Percentiles rank a stretch among this genome's conserved stretches.
phyloP scores from a whole-genome alignment of 2,797 vertebrate species.

The Leucoraja ocellata region DNA sequence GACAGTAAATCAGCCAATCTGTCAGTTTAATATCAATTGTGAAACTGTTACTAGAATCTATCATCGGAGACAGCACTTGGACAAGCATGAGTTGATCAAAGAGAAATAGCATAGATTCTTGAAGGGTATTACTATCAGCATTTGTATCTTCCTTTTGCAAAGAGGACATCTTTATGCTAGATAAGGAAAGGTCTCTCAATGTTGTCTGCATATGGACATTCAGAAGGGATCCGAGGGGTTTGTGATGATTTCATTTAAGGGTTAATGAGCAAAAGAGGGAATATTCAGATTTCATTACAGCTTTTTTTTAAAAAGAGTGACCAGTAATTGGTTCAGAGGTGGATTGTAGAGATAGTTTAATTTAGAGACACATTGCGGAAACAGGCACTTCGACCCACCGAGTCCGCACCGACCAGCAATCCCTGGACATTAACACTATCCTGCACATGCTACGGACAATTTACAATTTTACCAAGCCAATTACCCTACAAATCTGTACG shows the following conservation, averaged over 20 bases:
- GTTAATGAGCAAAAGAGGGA: neutral
- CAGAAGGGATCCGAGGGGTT: neutral
- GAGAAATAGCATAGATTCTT: neutral
- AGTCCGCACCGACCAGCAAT: too few species aligned
- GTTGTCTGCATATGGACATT: conserved; percentile 11
- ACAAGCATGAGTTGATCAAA: conserved; percentile 22
- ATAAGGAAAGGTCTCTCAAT: neutral
- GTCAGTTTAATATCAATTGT: conserved; percentile 25
- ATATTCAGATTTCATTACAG: neutral
- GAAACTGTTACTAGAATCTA: conserved; percentile 6
- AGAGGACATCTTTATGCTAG: neutral
- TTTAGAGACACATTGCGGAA: neutral
- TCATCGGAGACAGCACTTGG: conserved; percentile 3
- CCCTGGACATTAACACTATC: too few species aligned
- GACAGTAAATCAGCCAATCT: conserved; percentile 33
- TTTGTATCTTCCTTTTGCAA: neutral
- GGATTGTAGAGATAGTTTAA: neutral
- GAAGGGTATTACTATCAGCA: neutral
- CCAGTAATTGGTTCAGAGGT: neutral
- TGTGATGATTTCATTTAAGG: neutral
- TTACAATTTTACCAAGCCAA: too few species aligned
- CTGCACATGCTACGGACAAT: too few species aligned
- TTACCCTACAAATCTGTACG: too few species aligned
- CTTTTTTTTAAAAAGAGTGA: neutral
- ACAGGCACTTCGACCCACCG: neutral